Base-by-base conservation (phyloP, 2,797 vertebrate genomes). In the Melopsittacus undulatus region DNA sequence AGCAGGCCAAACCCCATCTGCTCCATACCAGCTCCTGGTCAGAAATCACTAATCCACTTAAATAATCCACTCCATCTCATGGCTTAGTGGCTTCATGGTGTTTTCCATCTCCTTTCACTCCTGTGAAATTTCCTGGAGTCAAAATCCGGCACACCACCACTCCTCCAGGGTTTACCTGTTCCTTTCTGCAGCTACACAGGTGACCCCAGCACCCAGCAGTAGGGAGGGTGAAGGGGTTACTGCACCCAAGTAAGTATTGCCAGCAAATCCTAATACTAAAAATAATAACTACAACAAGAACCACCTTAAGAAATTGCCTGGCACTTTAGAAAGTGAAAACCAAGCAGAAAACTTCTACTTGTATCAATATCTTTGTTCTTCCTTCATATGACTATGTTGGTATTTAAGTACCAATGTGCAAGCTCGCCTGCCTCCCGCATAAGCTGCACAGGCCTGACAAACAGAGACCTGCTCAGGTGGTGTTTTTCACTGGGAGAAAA, bases 31-130 rank as follows among this genome's bases (percentile, higher is more conserved):
- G 68, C 59, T 59, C n/a, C 3, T 0, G 6, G 68, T 68, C 89
- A 90, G 89, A 82, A 96, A 91, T 66, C 63, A 64, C 87, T 94
- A 95, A 96, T 92, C 87, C 87, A 92, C 67, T 96, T 95, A 69
- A 91, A 79, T 86, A 88, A 95, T 91, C 91, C 63, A 76, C 92
- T 94, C 73, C 2, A 9, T 51, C 67, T 90, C 0, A 0, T 42
- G n/a, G 87, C 72, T 93, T 95, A 93, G 92, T 7, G 9, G 89
- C 79, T 59, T 83, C 46, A 12, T 0, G 0, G 70, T 70, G 49
- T 43, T 79, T 80, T 80, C 70, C 52, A 74, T 43, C 93, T 80
- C 86, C 90, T 96, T 96, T 94, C 94, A 48, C 88, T 93, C 51
- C 62, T 34, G 19, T 51, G 83, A 87, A 91, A 94, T 34, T 56